Base-by-base conservation (phyloP, 2,888 invertebrate species). In the Calameuta idolon region DNA sequence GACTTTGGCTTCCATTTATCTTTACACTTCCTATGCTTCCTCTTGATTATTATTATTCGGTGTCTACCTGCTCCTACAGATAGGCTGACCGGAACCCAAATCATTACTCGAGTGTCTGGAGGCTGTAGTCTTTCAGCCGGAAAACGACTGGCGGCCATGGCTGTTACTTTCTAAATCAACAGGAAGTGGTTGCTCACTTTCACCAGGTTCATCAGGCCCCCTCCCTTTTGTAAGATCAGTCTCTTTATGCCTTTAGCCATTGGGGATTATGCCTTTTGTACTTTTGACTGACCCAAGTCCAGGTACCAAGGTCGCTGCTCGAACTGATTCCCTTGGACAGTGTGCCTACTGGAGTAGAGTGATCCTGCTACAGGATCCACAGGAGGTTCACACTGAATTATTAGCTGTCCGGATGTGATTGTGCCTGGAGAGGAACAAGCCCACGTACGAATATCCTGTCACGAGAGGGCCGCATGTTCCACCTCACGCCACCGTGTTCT, bases 381-480 rank as follows among this genome's bases (percentile, higher is more conserved):
- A 55, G 55, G 55, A 55, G 55, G 23, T 23, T 55, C 55, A 9
- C 55, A 23, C 23, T 55, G 55, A 88, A 89, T 89, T 89, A 89
- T 89, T 89, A 85, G 85, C 85, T 83, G 84, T 83, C 85, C 85
- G 85, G 83, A 87, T 89, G 88, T 87, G 89, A 90, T 88, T 88
- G 87, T 84, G 82, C 82, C 33, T 71, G 71, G 83, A 85, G 87
- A 85, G 84, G 85, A 83, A 87, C 88, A 88, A 86, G 87, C 83
- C 12, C 85, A 85, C 87, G 87, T 88, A 90, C 89, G 89, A 90
- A 89, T 90, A 90, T 90, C 90, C 90, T 88, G 89, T 90, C 89
- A 87, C 84, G 83, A 80, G 82, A 79, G 80, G 79, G 78, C 80
- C 82, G 85, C 82, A 81, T 83, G 85, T 85, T 86, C 86, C 83